A percentile compares a stretch with the other conserved stretches of the same genome.
phyloP scores from a whole-genome alignment of 53 echinoderm and acorn worm species.

The Echinometra lucunter region DNA sequence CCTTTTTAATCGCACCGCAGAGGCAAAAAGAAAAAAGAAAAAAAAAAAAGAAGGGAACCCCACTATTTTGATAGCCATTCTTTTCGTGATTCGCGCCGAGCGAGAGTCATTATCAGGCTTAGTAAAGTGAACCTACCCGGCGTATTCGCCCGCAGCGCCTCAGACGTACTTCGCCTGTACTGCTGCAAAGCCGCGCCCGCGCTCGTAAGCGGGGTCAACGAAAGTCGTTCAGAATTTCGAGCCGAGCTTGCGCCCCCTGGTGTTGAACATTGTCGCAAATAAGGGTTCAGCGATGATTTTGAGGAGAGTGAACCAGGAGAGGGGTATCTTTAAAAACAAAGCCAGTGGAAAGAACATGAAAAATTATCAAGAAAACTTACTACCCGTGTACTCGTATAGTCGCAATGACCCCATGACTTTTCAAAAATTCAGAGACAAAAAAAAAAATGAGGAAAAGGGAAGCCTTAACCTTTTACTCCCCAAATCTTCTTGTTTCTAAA shows the following conservation, averaged over 20 bases:
- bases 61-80: constrained; percentile 57
- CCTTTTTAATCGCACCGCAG: constrained; percentile 51
- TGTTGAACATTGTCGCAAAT: neutral
- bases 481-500: too few relatives aligned
- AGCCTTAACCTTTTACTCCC: too few relatives aligned
- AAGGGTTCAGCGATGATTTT: neutral
- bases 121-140: constrained; percentile 60
- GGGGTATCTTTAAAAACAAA: neutral
- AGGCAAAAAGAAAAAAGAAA: neutral
- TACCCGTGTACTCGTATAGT: too few relatives aligned
- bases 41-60: neutral
- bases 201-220: constrained; percentile 38
- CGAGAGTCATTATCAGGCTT: constrained; percentile 60
- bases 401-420: too few relatives aligned
- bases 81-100: constrained; percentile 55
- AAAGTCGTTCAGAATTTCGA: constrained; percentile 44
- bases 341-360: neutral
- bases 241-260: constrained; percentile 40
- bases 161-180: neutral
- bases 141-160: constrained; percentile 52
- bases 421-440: too few relatives aligned
- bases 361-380: too few relatives aligned
- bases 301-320: neutral
- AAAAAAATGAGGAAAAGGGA: too few relatives aligned
- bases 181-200: constrained; percentile 11